Evolutionary conservation across 2,113 vertebrate genomes (phyloP).

Genomic region (Ictidomys tridecemlineatus): DNA sequence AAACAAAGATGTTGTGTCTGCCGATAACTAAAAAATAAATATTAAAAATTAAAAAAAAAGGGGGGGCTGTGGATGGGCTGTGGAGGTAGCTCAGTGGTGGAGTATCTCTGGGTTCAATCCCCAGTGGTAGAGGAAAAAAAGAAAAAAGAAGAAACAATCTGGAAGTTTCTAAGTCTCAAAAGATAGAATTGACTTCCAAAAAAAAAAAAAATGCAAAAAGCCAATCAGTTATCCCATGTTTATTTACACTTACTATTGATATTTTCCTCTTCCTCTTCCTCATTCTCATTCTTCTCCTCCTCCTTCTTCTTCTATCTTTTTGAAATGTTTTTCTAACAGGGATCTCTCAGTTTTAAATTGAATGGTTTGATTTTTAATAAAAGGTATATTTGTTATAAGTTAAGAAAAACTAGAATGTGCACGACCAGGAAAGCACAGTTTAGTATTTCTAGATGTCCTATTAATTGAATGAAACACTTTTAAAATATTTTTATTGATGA

Average conservation of each 20-base stretch:
- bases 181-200: neutral
- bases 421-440: neutral
- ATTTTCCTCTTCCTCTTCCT: neutral
- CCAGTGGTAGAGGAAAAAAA: neutral
- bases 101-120: neutral
- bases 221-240: neutral
- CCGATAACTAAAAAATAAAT: neutral
- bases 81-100: neutral
- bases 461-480: slow-evolving; percentile 46
- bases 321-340: slow-evolving; percentile 5
- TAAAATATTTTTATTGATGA: slow-evolving; percentile 34
- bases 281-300: neutral
- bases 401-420: neutral
- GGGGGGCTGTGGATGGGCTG: neutral
- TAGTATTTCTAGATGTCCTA: neutral
- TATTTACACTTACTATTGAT: neutral
- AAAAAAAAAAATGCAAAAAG: slow-evolving; percentile 3
- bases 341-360: slow-evolving; percentile 3
- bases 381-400: neutral
- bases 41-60: neutral
- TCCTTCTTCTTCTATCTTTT: neutral
- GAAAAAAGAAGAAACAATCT: neutral
- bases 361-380: slow-evolving; percentile 24
- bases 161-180: neutral
- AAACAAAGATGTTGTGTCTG: no score